Evolutionary conservation across 2,797 vertebrate species (phyloP), one percentile per base, ranked within the genome.

Genomic region (Hypotaenidia okinawae): DNA sequence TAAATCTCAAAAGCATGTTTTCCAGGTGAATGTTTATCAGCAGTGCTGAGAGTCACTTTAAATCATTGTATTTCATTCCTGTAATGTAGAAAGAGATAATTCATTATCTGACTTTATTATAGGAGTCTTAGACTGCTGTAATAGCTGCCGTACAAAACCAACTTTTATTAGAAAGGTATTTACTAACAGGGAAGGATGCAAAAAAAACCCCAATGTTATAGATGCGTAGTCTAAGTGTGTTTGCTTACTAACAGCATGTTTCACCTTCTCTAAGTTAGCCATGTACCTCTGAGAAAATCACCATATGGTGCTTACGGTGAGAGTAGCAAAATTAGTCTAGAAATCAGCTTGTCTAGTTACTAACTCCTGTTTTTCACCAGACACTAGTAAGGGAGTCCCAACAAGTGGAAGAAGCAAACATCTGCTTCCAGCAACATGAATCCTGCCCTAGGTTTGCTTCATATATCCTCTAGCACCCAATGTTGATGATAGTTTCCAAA

Each of bases 11-110:
- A 66, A 21, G 33, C 0, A 3, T 22, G 4, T 6, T 58, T 87
- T 77, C 35, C 6, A 45, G 27, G 5, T 51, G 19, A 75, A 52
- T 8, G 2, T 58, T 62, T 84, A 54, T 61, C 6, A 24, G 22
- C 47, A 47, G 17, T 9, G 18, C 10, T 62, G n/a, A 49, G 2
- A 58, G 0, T 0, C 4, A 15, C 8, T 27, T 63, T 35, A 69
- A 69, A 57, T 51, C 13, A 47, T 62, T 3, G 0, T 37, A 39
- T 63, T 83, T 84, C 10, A 33, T 57, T 79, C 23, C 27, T 59
- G 2, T 10, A 45, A 17, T 6, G 11, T 9, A 89, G 55, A 59
- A 80, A 41, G 7, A 76, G 17, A 30, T 24, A 1, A 21, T 66
- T 67, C 27, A 58, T 76, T 25, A 47, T 79, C 39, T 63, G 54